Evolutionary conservation across 2,888 invertebrate species (phyloP).

Genomic region (Kuschelorhynchus macadamiae): DNA sequence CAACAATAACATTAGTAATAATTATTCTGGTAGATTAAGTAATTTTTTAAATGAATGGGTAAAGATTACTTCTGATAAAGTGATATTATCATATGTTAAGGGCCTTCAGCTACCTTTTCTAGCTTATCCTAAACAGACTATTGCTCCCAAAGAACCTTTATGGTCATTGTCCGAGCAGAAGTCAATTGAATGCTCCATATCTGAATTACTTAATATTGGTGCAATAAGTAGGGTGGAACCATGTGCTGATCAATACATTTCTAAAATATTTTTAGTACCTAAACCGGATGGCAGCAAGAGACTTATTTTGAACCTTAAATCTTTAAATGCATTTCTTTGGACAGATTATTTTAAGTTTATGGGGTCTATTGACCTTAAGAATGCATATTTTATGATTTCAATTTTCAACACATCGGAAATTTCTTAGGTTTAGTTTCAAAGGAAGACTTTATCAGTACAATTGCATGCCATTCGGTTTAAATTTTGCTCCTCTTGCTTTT

Average conservation of each 20-base stretch:
- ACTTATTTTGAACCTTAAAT: constrained; percentile 47
- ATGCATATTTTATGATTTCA: neutral
- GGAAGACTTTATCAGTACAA: neutral
- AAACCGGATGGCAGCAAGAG: constrained; percentile 22
- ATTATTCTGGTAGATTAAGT: constrained; percentile 6
- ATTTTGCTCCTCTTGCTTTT: neutral
- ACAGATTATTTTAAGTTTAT: too few relatives aligned
- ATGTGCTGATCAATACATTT: constrained; percentile 18
- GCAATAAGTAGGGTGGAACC: constrained; percentile 20
- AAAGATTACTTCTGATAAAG: constrained; percentile 30
- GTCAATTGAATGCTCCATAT: constrained; percentile 8
- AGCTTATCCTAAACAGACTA: constrained; percentile 7
- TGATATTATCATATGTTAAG: constrained; percentile 30
- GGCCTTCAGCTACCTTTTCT: constrained; percentile 35
- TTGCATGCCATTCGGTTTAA: neutral
- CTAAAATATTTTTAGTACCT: constrained; percentile 30
- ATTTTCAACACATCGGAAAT: neutral
- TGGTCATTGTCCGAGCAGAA: constrained; percentile 21
- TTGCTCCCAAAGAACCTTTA: constrained; percentile 5
- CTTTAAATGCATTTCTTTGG: constrained; percentile 39
- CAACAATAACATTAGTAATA: too few relatives aligned
- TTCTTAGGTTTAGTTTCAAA: neutral
- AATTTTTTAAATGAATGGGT: constrained; percentile 28
- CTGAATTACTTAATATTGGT: constrained; percentile 16
- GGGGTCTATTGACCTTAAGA: too few relatives aligned